Percentiles rank a stretch among this genome's conserved stretches.
phyloP scores from a whole-genome alignment of 2,888 invertebrate species.

The Thymelicus acteon region DNA sequence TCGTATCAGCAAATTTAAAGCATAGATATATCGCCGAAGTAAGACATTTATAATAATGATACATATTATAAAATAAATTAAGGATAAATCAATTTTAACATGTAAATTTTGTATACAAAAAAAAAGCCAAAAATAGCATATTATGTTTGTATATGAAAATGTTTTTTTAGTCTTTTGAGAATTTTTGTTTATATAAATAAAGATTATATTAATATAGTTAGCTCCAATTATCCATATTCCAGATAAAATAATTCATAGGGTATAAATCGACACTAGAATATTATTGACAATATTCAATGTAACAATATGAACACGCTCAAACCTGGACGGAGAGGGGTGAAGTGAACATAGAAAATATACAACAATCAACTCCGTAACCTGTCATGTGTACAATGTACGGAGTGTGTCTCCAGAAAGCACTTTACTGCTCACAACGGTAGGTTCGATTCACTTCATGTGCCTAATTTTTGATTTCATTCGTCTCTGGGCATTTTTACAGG shows the following conservation, averaged over 20 bases:
- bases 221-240: conserved; percentile 11
- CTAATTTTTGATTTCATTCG: too few relatives aligned
- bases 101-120: conserved; percentile 30
- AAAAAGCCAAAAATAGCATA: conserved; percentile 32
- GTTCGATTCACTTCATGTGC: too few relatives aligned
- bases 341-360: conserved; percentile 58
- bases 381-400: not conserved
- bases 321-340: conserved; percentile 80
- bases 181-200: conserved; percentile 23
- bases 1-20: conserved; percentile 61
- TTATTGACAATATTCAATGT: conserved; percentile 53
- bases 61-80: conserved; percentile 11
- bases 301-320: conserved; percentile 74
- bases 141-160: conserved; percentile 26
- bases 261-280: conserved; percentile 52
- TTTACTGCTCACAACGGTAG: too few relatives aligned
- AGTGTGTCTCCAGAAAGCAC: not conserved
- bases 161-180: conserved; percentile 24
- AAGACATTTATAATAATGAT: conserved; percentile 1
- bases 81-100: conserved; percentile 17
- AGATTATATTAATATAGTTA: conserved; percentile 10
- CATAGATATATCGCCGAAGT: conserved; percentile 2
- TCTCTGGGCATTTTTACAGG: too few relatives aligned
- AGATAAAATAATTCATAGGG: conserved; percentile 15
- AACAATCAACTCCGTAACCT: conserved; percentile 31